Base-by-base conservation (phyloP, 2,797 vertebrate species). In the Helarctos malayanus region DNA sequence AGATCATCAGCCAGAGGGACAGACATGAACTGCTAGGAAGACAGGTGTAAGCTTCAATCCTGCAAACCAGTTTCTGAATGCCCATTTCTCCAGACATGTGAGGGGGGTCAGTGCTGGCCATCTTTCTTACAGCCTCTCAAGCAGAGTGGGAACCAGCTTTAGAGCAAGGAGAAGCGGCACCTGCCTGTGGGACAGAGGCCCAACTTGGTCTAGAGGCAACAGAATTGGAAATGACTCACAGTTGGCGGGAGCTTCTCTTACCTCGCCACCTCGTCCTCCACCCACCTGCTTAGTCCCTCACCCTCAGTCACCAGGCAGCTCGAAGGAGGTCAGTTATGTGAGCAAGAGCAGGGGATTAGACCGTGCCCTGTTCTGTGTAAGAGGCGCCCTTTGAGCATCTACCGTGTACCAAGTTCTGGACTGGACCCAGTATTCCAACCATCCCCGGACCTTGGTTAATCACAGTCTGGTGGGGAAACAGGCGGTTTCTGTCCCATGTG, bases 151-250 rank as follows among this genome's bases (percentile, higher is more conserved):
- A 59, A 69, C n/a, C 4, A 32, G 14, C 45, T 47, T n/a, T 11
- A 65, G 69, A 69, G 49, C 1, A 18, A 61, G 14, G 25, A 76
- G 78, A 95, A 91, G 15, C 4, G 15, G 18, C 8, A 3, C 14
- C 57, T 0, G 0, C 35, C 49, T 92, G n/a, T 76, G 61, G 8
- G 32, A 29, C 54, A 54, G 11, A 57, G 73, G 32, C 18, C 32
- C 38, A 15, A 21, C 0, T 6, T 89, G 47, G 32, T 49, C 29
- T 29, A 56, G 27, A 91, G 16, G 19, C 5, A 49, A 23, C 59
- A 49, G 13, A 78, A 29, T 69, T 86, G 73, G 59, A 61, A 92
- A 85, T 85, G 86, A 54, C 25, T 95, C 57, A 54, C 12, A 65
- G 21, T 71, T 65, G 18, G 25, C 12, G 41, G 16, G 25, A 49